Conservation (phyloP, 53 echinoderm and acorn worm genomes). For the Henricia sp. region DNA sequence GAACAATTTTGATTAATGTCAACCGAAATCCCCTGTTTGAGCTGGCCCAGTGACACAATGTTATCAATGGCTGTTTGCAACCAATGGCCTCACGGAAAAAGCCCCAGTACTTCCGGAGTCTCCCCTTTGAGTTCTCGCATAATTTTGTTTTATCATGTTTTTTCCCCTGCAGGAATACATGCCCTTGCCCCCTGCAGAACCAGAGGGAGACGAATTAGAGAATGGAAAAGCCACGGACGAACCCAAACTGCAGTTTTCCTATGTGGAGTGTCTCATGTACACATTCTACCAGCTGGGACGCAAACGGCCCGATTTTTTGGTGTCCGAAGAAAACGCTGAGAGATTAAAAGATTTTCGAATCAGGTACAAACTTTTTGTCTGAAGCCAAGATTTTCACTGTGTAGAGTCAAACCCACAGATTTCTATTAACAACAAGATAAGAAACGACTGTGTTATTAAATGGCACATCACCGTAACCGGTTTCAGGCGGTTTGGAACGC, state of each 20-base stretch:
- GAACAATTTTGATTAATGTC: background rate
- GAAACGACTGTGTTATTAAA: no score
- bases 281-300: slow-evolving; percentile 88
- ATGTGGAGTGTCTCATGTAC: slow-evolving; percentile 95
- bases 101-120: no score
- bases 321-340: slow-evolving; percentile 82
- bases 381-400: no score
- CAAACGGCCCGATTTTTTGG: slow-evolving; percentile 83
- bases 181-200: slow-evolving; percentile 90
- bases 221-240: slow-evolving; percentile 59
- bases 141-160: background rate
- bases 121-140: background rate
- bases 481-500: no score
- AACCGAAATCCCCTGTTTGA: background rate
- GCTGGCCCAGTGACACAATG: background rate
- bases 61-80: background rate
- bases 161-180: slow-evolving; percentile 80
- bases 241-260: slow-evolving; percentile 94
- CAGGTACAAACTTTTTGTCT: no score
- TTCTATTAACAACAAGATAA: no score
- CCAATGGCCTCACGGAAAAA: no score
- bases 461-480: no score
- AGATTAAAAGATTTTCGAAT: slow-evolving; percentile 95
- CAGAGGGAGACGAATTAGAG: slow-evolving; percentile 65
- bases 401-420: no score